A percentile compares a stretch with the other conserved stretches of the same genome.
Conservation (phyloP, 2,797 vertebrate species). For the Mergus octosetaceus region DNA sequence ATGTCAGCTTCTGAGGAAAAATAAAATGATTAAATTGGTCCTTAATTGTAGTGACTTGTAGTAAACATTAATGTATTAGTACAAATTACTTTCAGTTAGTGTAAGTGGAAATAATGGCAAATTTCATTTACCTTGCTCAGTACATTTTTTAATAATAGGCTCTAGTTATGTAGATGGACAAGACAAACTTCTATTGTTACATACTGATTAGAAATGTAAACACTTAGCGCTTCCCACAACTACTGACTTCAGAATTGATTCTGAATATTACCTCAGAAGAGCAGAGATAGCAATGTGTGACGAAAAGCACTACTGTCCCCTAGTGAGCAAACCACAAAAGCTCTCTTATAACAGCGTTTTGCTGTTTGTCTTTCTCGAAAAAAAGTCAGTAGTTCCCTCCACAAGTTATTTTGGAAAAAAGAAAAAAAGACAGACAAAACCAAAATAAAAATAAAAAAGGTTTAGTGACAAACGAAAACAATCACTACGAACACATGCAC, state of each 20-base stretch:
- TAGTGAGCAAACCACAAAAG: constrained; percentile 49
- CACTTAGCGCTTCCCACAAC: constrained; percentile 68
- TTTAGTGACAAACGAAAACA: background rate
- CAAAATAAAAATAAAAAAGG: background rate
- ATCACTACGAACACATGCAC: background rate
- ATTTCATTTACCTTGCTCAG: constrained; percentile 60
- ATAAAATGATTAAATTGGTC: background rate
- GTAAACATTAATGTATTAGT: constrained; percentile 26
- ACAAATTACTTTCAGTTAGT: constrained; percentile 11
- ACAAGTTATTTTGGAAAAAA: background rate
- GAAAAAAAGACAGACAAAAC: background rate
- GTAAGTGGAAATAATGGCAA: constrained; percentile 35
- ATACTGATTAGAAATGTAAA: constrained; percentile 76
- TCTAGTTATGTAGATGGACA: constrained; percentile 62
- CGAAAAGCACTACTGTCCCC: constrained; percentile 78
- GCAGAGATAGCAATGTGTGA: background rate
- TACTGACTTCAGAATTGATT: constrained; percentile 66
- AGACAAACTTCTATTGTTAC: constrained; percentile 64
- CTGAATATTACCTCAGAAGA: constrained; percentile 37
- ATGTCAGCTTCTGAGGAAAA: constrained; percentile 6
- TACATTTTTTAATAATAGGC: constrained; percentile 60
- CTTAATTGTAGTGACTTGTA: constrained; percentile 24
- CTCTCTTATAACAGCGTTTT: background rate
- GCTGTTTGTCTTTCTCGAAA: background rate
- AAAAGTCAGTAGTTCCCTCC: background rate